Evolutionary conservation across 2,888 invertebrate species (phyloP).

Genomic region (Phanerotoma sp.): DNA sequence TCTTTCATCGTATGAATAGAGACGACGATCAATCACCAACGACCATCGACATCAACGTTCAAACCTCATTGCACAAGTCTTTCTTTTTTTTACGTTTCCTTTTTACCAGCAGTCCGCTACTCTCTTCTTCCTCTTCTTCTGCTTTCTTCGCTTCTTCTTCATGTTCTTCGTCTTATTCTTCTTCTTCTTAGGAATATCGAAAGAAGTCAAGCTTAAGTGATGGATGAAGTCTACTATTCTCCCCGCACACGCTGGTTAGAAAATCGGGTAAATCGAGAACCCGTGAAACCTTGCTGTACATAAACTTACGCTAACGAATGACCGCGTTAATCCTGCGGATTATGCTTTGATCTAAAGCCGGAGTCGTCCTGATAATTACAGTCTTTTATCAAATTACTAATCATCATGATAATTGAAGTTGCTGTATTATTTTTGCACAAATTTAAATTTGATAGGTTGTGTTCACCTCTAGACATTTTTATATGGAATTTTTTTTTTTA

Average conservation of each 20-base stretch:
- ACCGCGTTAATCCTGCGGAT: constrained; percentile 33
- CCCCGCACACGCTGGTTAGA: too few species aligned
- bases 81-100: not conserved
- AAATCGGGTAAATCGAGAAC: constrained; percentile 15
- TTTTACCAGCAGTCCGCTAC: constrained; percentile 13
- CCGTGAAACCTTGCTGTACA: not conserved
- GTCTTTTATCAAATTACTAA: constrained; percentile 24
- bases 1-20: constrained; percentile 12
- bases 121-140: constrained; percentile 12
- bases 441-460: too few species aligned
- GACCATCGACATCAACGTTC: constrained; percentile 23
- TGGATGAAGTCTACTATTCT: constrained; percentile 32
- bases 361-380: constrained; percentile 30
- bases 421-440: too few species aligned
- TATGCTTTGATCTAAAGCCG: constrained; percentile 28
- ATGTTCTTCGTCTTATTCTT: constrained; percentile 2
- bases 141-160: constrained; percentile 23
- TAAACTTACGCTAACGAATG: constrained; percentile 31
- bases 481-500: too few species aligned
- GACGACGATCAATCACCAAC: constrained; percentile 34
- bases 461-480: too few species aligned
- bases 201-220: constrained; percentile 34
- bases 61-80: constrained; percentile 6
- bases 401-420: constrained; percentile 22
- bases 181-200: constrained; percentile 12